A percentile compares a stretch with the other conserved stretches of the same genome.
Evolutionary conservation across 2,888 invertebrate genomes (phyloP).

Genomic region (Meteorus colon): DNA sequence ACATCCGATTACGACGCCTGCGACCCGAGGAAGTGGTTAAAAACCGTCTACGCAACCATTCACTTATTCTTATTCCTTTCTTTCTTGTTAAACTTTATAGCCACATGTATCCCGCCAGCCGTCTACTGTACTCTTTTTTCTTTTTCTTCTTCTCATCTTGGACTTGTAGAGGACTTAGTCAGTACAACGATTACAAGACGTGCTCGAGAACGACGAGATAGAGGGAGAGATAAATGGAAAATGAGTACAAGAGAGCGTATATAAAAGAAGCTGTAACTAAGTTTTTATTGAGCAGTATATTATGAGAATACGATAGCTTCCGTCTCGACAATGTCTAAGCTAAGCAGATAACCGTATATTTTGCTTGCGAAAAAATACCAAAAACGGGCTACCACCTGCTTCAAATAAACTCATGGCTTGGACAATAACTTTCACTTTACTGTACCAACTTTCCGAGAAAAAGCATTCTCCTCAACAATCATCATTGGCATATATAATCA

Average conservation of each 20-base stretch:
- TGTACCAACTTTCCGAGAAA: neutral
- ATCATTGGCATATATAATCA: too few species aligned
- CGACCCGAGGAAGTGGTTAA: constrained; percentile 64
- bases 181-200: constrained; percentile 48
- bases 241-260: constrained; percentile 44
- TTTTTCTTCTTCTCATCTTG: constrained; percentile 22
- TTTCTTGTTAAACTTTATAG: constrained; percentile 55
- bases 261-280: constrained; percentile 64
- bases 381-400: constrained; percentile 48
- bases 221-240: constrained; percentile 35
- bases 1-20: constrained; percentile 66
- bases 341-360: constrained; percentile 71
- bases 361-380: constrained; percentile 56
- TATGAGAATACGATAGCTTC: constrained; percentile 66
- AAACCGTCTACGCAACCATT: constrained; percentile 53
- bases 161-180: constrained; percentile 15
- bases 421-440: neutral
- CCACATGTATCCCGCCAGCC: constrained; percentile 29
- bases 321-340: constrained; percentile 70
- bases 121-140: constrained; percentile 31
- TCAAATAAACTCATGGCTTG: neutral
- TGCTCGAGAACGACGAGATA: constrained; percentile 23
- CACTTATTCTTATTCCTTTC: constrained; percentile 16
- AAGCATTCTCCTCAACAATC: neutral
- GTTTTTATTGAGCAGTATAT: constrained; percentile 71